A percentile compares a stretch with the other conserved stretches of the same genome.
Evolutionary conservation across 1,140 invertebrate genomes (phyloP).

Genomic region (Mesaphorura yosii): DNA sequence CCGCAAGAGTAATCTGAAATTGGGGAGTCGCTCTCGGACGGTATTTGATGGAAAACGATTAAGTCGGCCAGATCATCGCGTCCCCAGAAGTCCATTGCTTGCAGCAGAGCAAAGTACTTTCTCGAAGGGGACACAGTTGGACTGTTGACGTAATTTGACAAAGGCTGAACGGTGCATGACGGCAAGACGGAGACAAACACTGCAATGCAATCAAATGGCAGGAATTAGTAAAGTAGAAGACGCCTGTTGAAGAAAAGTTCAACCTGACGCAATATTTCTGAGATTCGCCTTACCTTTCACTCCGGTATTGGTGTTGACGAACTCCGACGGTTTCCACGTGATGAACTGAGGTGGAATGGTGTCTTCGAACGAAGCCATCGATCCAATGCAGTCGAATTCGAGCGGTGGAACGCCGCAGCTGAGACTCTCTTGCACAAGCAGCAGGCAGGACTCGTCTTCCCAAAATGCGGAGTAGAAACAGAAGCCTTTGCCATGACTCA

Average conservation of each 20-base stretch:
- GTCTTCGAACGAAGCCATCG: constrained; percentile 22
- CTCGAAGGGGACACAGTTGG: neutral
- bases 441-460: constrained; percentile 22
- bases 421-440: constrained; percentile 23
- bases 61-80: constrained; percentile 23
- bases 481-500: constrained; percentile 20
- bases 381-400: constrained; percentile 23
- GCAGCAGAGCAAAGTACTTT: constrained; percentile 28
- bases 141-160: constrained; percentile 18
- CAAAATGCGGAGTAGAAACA: constrained; percentile 25
- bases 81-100: constrained; percentile 26
- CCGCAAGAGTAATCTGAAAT: no score
- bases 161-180: constrained; percentile 11
- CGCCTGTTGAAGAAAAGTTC: no score
- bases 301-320: constrained; percentile 9
- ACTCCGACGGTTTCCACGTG: constrained; percentile 22
- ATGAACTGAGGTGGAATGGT: constrained; percentile 21
- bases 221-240: neutral
- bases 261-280: neutral
- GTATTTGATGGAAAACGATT: constrained; percentile 19
- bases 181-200: constrained; percentile 27
- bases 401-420: constrained; percentile 4
- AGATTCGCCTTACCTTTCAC: constrained; percentile 22
- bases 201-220: constrained; percentile 12
- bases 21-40: neutral